Evolutionary conservation across 2,797 vertebrate genomes (phyloP), one percentile per base, ranked within the genome.

Genomic region (Triplophysa yarkandensis): DNA sequence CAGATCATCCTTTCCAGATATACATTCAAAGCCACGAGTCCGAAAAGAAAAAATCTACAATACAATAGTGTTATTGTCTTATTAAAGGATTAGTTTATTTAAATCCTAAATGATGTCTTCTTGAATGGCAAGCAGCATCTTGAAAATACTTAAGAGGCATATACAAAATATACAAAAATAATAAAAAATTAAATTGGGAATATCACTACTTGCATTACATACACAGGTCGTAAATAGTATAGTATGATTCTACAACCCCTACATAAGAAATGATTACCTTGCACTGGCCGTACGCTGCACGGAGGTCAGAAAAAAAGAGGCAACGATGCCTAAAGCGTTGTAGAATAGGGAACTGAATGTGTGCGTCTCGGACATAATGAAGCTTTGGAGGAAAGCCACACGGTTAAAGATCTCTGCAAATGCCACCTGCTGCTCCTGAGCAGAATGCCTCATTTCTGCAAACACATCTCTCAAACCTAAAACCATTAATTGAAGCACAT

Each of bases 321-420:
- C 73, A 1, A 80, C 87, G 16, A 93, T 86, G 0, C 89, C 92
- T 54, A 92, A 83, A 1, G 89, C 86, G 13, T 93, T 92, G 85
- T 93, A 94, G 69, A 92, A 84, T 75, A 90, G 82, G 13, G 92
- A 93, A 83, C 88, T 89, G 44, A 94, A 81, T 0, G 90, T 91
- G 77, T 91, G 89, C 0, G 92, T 87, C 79, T 94, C 92, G 14
- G 90, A 87, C 85, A 94, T 78, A 61, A 94, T 84, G 84, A 94
- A 94, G 48, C 82, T 92, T 77, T 94, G 93, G 75, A 94, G 85
- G 83, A 92, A 93, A 36, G 91, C 86, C 1, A 94, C 84, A 0
- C 89, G 87, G 85, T 89, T 90, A 55, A 94, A 94, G 81, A 94
- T 91, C 68, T 94, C 92, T 0, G 91, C 90, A 78, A 93, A 91